Evolutionary conservation across 1,140 invertebrate genomes (phyloP).

Genomic region (Gonioctena quinquepunctata): DNA sequence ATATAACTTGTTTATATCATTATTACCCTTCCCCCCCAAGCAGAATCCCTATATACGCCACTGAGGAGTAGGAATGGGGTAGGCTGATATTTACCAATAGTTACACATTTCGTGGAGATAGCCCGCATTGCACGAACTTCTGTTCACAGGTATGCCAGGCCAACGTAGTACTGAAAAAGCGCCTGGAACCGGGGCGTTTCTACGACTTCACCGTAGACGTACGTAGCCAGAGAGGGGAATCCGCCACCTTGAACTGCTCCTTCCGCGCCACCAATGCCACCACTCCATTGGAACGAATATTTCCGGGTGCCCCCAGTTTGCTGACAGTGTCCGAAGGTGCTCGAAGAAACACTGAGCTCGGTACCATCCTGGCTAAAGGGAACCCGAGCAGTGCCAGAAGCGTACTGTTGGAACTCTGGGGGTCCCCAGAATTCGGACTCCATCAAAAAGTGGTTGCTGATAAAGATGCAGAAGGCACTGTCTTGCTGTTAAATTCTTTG

Average conservation of each 20-base stretch:
- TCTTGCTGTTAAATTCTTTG: slow-evolving; percentile 73
- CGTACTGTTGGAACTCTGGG: slow-evolving; percentile 77
- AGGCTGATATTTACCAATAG: no score
- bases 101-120: no score
- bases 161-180: slow-evolving; percentile 76
- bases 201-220: slow-evolving; percentile 82
- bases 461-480: slow-evolving; percentile 74
- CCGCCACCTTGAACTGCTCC: slow-evolving; percentile 75
- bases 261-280: slow-evolving; percentile 82
- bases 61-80: no score
- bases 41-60: no score
- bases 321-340: slow-evolving; percentile 79
- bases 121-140: no score
- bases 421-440: slow-evolving; percentile 74
- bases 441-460: slow-evolving; percentile 73
- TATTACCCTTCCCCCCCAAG: no score
- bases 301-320: slow-evolving; percentile 80
- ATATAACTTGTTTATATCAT: no score
- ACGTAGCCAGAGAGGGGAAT: slow-evolving; percentile 76
- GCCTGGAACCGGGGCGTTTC: slow-evolving; percentile 74
- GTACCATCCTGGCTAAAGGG: slow-evolving; percentile 77
- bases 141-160: slow-evolving; percentile 70
- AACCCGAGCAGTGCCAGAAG: slow-evolving; percentile 76
- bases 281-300: slow-evolving; percentile 76
- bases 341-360: slow-evolving; percentile 77